Evolutionary conservation across 1,140 invertebrate genomes (phyloP).

Genomic region (Platorchestia sp.): DNA sequence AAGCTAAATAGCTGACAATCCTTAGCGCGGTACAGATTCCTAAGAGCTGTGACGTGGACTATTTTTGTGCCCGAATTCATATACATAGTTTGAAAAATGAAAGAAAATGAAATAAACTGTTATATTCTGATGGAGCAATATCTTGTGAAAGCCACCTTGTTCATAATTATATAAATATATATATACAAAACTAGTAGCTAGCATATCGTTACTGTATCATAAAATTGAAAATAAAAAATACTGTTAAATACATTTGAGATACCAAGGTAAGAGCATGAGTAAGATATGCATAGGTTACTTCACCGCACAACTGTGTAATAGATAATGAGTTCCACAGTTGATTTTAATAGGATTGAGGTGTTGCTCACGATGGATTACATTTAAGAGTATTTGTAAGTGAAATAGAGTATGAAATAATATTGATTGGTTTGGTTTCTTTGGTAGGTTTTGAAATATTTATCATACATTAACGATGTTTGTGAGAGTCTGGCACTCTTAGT

Average conservation of each 20-base stretch:
- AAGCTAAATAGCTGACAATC: constrained; percentile 18
- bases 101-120: not conserved
- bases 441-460: not conserved
- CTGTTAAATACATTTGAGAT: constrained; percentile 25
- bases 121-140: constrained; percentile 2
- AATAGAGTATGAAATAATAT: not conserved
- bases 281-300: constrained; percentile 17
- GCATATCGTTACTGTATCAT: constrained; percentile 50
- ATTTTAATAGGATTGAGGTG: not conserved
- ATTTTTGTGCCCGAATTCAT: constrained; percentile 25
- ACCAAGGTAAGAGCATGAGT: not conserved
- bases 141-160: not conserved
- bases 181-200: constrained; percentile 30
- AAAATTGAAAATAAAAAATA: constrained; percentile 22
- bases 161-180: constrained; percentile 33
- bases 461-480: not conserved
- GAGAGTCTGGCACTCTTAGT: constrained; percentile 47
- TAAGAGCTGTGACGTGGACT: not conserved
- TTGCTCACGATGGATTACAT: constrained; percentile 33
- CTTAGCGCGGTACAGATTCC: constrained; percentile 19
- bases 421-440: not conserved
- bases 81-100: not conserved
- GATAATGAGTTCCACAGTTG: not conserved
- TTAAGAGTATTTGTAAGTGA: constrained; percentile 26
- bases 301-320: constrained; percentile 29